phyloP scores from a whole-genome alignment of 2,888 invertebrate species.

The Cataglyphis albicans region DNA sequence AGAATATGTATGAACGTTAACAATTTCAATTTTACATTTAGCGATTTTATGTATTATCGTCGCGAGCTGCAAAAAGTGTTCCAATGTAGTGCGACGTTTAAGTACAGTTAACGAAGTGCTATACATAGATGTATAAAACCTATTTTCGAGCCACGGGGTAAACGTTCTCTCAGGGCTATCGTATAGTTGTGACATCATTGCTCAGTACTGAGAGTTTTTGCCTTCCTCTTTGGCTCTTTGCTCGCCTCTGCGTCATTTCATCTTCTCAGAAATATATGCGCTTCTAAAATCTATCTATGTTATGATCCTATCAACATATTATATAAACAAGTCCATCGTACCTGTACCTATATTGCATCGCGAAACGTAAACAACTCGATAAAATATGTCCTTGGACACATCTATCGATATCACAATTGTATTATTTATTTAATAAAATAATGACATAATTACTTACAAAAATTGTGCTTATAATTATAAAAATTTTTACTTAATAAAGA shows the following conservation, averaged over 20 bases:
- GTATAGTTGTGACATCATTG: conserved; percentile 74
- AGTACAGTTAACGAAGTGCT: conserved; percentile 73
- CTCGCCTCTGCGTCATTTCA: conserved; percentile 64
- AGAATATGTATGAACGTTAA: conserved; percentile 12
- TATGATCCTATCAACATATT: conserved; percentile 1
- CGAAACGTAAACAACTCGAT: conserved; percentile 2
- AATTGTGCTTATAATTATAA: too few relatives aligned
- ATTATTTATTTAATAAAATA: conserved; percentile 1
- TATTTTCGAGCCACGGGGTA: conserved; percentile 78
- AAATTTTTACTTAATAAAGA: too few relatives aligned
- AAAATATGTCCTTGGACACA: neutral
- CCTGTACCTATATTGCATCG: neutral
- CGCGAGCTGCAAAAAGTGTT: conserved; percentile 57
- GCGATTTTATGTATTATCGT: conserved; percentile 47
- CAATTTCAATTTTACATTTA: neutral
- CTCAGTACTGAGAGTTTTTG: conserved; percentile 63
- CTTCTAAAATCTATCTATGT: neutral
- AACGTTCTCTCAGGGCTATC: conserved; percentile 74
- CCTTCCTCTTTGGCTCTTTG: conserved; percentile 53
- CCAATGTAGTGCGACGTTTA: conserved; percentile 61
- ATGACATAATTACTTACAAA: neutral
- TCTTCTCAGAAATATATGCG: neutral
- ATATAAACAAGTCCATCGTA: neutral
- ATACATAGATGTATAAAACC: conserved; percentile 73
- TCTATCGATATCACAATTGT: neutral